Evolutionary conservation across 2,797 vertebrate genomes (phyloP).

Genomic region (Sylvilagus floridanus): DNA sequence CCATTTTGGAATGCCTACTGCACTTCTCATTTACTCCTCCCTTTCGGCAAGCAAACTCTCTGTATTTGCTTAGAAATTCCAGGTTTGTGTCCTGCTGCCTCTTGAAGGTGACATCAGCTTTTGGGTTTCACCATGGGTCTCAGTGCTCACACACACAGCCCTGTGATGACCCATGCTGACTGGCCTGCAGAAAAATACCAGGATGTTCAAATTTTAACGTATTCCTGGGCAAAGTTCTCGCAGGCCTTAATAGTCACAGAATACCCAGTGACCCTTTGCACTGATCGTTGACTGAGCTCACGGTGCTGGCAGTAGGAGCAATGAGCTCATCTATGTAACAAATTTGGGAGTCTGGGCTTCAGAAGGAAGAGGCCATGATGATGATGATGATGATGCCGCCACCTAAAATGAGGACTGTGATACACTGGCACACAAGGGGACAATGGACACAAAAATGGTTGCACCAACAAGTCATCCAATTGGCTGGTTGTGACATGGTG

Average conservation of each 20-base stretch:
- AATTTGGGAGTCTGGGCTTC: not conserved
- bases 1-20: not conserved
- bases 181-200: not conserved
- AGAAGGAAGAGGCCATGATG: not conserved
- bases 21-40: not conserved
- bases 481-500: not conserved
- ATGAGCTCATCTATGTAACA: not conserved
- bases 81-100: not conserved
- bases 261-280: not conserved
- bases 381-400: not conserved
- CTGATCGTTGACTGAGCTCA: not conserved
- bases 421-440: too few relatives aligned
- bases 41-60: not conserved
- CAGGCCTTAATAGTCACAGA: not conserved
- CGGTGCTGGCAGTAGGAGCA: not conserved
- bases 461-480: rapidly evolving
- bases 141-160: not conserved
- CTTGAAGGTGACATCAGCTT: too few relatives aligned
- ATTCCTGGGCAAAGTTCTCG: not conserved
- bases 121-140: not conserved
- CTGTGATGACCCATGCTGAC: not conserved
- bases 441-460: not conserved
- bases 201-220: not conserved
- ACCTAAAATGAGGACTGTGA: not conserved
- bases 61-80: not conserved